These are phyloP conservation scores for Tautogolabrus adspersus DNA, from an alignment of 2,113 vertebrate species.

Conservation along the genomic window DNA sequence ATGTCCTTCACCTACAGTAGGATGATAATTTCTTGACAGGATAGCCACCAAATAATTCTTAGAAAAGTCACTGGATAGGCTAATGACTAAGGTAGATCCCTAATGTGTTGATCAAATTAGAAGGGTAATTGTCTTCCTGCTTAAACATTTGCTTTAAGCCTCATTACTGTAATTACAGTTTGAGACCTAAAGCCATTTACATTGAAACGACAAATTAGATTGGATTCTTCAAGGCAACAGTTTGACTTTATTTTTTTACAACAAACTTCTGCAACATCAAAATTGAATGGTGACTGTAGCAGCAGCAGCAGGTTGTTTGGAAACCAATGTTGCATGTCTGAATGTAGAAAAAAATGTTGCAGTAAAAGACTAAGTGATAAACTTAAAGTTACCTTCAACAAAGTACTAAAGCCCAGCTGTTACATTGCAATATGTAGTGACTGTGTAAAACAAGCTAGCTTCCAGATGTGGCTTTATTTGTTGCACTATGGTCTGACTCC, in stretches of 20 bases:
- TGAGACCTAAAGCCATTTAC: conserved; percentile 28
- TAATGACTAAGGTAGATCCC: conserved; percentile 24
- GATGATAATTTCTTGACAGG: conserved; percentile 15
- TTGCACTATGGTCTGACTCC: conserved; percentile 20
- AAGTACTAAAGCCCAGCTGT: conserved; percentile 25
- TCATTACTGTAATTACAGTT: conserved; percentile 26
- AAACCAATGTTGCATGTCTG: not conserved
- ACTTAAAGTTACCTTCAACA: conserved; percentile 26
- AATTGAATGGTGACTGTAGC: not conserved
- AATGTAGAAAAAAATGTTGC: not conserved
- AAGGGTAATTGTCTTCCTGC: conserved; percentile 22
- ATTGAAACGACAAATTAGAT: conserved; percentile 14
- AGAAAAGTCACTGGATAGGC: not conserved
- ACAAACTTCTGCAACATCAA: not conserved
- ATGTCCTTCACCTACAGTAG: conserved; percentile 13
- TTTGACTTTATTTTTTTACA: not conserved
- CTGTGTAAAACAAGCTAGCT: conserved; percentile 26
- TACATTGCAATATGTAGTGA: not conserved
- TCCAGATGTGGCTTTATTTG: conserved; percentile 38
- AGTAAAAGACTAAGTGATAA: conserved; percentile 13
- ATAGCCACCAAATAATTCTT: conserved; percentile 6
- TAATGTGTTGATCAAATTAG: conserved; percentile 22
- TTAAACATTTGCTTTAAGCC: conserved; percentile 14
- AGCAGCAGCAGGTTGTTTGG: not conserved
- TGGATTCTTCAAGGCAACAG: conserved; percentile 4